These are phyloP conservation scores for Asteroscopus sphinx DNA, from an alignment of 2,888 invertebrate genomes.

Conservation along the genomic window DNA sequence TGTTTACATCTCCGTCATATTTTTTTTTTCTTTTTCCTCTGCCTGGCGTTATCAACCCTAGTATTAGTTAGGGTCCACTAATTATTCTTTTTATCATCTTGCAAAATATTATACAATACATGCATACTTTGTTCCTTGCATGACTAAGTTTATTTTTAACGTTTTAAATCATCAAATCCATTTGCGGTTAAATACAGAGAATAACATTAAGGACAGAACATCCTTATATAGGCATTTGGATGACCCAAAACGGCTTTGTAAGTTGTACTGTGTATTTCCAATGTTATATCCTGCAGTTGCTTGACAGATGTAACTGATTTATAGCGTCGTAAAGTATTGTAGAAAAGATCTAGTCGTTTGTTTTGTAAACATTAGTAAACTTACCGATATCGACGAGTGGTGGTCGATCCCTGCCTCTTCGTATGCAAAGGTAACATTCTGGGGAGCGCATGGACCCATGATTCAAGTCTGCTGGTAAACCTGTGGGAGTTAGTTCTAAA, in stretches of 20 bases:
- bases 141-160: constrained; percentile 16
- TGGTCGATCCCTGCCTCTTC: constrained; percentile 97
- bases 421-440: constrained; percentile 97
- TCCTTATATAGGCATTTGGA: no score
- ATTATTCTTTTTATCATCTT: no score
- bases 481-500: constrained; percentile 94
- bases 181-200: not conserved
- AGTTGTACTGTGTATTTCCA: not conserved
- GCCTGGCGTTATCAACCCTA: no score
- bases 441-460: constrained; percentile 98
- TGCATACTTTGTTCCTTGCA: no score
- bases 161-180: constrained; percentile 8
- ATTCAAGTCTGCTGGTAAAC: constrained; percentile 98
- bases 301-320: constrained; percentile 19
- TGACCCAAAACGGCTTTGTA: not conserved
- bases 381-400: constrained; percentile 99
- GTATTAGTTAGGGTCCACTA: no score
- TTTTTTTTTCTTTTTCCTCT: no score
- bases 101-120: no score
- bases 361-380: constrained; percentile 60
- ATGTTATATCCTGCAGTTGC: not conserved
- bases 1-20: no score
- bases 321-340: constrained; percentile 18
- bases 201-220: not conserved
- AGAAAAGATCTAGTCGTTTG: no score